Base-by-base conservation (phyloP, 2,888 invertebrate species). In the Oligia latruncula region DNA sequence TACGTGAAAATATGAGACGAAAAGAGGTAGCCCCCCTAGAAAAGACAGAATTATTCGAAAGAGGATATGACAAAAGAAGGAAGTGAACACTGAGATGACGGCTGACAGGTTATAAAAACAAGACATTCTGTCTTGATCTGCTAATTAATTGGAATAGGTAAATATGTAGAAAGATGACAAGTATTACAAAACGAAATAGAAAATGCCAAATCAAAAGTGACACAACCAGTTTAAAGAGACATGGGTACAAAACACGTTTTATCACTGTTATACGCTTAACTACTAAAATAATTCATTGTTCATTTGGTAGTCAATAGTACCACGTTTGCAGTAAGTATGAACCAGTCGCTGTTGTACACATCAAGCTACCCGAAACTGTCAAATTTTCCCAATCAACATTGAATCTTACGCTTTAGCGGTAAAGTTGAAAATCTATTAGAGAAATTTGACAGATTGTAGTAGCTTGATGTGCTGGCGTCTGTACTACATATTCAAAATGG, bases 131-230 rank as follows among this genome's bases (percentile, higher is more conserved):
- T 40, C 9, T 13, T 9, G 8, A 49, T 49, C 15, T 8, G 20
- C 20, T 13, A 70, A 65, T 58, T n/a, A 58, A 35, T 66, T 60
- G 0, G n/a, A 15, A 71, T 9, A 11, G 8, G n/a, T n/a, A 52
- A 29, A 43, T 29, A 29, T 29, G n/a, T 17, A 43, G 2, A 15
- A 65, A 9, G n/a, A 49, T 49, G 43, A 35, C n/a, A 60, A 62
- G 23, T 40, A 55, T 49, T 29, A 17, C 35, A 52, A 80, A n/a
- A 52, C 8, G 35, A 71, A 60, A 79, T 68, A n/a, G 17, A 72
- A 35, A 64, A 46, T 29, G n/a, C 9, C n/a, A 46, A 64, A 72
- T 72, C 40, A 75, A 75, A 85, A 68, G 40, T 70, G n/a, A 71
- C 46, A 62, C 23, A 65, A 60, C 66, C 9, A 64, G 67, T 80